Evolutionary conservation across 30 jellyfish, hydroid and myxozoan genomes (phyloP).

Genomic region (Hydractinia echinata): DNA sequence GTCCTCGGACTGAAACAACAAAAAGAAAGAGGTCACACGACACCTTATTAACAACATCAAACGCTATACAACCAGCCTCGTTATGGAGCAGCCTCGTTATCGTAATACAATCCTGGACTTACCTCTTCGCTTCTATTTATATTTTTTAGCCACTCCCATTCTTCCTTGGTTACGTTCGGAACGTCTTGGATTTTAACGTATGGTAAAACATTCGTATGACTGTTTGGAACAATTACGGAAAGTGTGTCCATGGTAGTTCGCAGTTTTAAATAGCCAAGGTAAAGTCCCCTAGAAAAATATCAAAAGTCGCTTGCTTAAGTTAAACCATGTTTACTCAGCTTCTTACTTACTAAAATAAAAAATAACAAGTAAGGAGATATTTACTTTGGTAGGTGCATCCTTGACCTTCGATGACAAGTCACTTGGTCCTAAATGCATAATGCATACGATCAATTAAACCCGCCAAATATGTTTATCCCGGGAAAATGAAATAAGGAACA

Average conservation of each 20-base stretch:
- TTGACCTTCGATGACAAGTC: conserved; percentile 62
- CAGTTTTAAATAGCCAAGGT: conserved; percentile 89
- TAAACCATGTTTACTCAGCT: neutral
- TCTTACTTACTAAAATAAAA: neutral
- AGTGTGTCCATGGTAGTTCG: conserved; percentile 90
- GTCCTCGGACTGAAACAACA: neutral
- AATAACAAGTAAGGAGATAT: neutral
- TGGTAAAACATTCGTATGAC: conserved; percentile 83
- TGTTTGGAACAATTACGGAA: conserved; percentile 89
- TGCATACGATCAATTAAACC: too few relatives aligned
- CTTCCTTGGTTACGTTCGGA: conserved; percentile 94
- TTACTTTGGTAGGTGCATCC: conserved; percentile 58
- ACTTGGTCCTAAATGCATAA: conserved; percentile 64
- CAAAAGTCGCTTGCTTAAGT: neutral
- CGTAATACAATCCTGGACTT: neutral
- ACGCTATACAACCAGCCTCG: neutral
- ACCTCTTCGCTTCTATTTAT: neutral
- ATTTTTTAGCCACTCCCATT: conserved; percentile 41
- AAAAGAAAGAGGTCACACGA: neutral
- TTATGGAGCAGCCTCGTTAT: neutral
- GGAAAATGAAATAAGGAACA: too few relatives aligned
- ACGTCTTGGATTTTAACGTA: conserved; percentile 86
- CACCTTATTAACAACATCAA: neutral
- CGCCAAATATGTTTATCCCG: too few relatives aligned
- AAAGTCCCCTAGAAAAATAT: conserved; percentile 64